Evolutionary conservation across 2,113 vertebrate genomes (phyloP).

Genomic region (Phodopus roborovskii): DNA sequence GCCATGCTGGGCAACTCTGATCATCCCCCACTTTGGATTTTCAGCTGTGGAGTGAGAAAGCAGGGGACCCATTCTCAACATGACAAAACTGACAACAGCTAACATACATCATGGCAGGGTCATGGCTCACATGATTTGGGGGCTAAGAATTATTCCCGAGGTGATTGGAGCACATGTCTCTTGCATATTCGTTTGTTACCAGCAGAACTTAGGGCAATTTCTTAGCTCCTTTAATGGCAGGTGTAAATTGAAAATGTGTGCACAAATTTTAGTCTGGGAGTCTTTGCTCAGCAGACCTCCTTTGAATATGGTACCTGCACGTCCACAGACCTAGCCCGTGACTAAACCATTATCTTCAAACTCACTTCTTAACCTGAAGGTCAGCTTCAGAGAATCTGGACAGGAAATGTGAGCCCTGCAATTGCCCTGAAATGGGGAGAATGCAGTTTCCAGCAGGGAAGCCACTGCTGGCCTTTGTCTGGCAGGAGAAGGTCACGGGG

Average conservation of each 20-base stretch:
- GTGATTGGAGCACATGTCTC: not conserved
- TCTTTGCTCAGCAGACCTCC: not conserved
- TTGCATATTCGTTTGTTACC: not conserved
- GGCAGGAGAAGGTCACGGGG: constrained; percentile 76
- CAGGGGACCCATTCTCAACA: not conserved
- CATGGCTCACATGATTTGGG: accelerated
- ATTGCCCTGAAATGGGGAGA: constrained; percentile 14
- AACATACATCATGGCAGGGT: not conserved
- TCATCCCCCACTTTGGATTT: not conserved
- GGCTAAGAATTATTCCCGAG: not conserved
- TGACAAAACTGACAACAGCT: accelerated
- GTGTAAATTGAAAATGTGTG: not conserved
- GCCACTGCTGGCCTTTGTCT: constrained; percentile 27
- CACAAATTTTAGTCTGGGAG: not conserved
- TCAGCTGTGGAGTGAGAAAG: not conserved
- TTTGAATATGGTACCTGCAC: not conserved
- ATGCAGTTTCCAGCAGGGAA: constrained; percentile 30
- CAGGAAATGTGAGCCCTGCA: not conserved
- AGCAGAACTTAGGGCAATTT: not conserved
- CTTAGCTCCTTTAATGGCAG: not conserved
- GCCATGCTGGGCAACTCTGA: accelerated
- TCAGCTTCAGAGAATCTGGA: constrained; percentile 19
- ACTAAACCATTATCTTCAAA: not conserved
- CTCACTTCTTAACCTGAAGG: not conserved
- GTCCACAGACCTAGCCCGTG: not conserved